Evolutionary conservation across 2,113 vertebrate species (phyloP).

Genomic region (Sander lucioperca): DNA sequence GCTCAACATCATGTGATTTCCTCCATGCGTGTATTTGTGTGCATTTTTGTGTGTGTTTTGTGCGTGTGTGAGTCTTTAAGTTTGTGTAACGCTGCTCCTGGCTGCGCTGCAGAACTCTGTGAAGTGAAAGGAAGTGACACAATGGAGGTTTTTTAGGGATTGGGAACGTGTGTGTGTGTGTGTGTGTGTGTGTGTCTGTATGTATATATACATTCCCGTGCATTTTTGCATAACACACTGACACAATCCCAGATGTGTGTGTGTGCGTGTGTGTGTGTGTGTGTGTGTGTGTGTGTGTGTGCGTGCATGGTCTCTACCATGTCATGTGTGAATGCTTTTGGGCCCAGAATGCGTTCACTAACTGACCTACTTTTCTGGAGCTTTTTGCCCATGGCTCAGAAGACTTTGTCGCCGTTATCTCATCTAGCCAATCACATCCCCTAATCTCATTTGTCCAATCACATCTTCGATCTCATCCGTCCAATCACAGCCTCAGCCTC

Average conservation of each 20-base stretch:
- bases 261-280: constrained; percentile 30
- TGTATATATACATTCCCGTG: background rate
- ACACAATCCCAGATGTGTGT: constrained; percentile 42
- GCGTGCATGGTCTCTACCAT: constrained; percentile 30
- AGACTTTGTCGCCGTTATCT: constrained; percentile 65
- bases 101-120: constrained; percentile 39
- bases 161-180: constrained; percentile 18
- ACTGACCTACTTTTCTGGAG: constrained; percentile 70
- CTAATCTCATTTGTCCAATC: constrained; percentile 54
- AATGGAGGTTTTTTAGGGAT: constrained; percentile 50
- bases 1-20: constrained; percentile 34
- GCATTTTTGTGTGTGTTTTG: background rate
- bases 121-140: constrained; percentile 61
- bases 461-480: constrained; percentile 13
- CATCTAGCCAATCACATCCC: constrained; percentile 65
- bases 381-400: constrained; percentile 60
- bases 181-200: constrained; percentile 8
- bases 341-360: constrained; percentile 43
- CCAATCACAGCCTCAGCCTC: constrained; percentile 23
- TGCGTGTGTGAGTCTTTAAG: background rate
- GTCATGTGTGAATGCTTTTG: constrained; percentile 67
- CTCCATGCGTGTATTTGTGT: constrained; percentile 2
- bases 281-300: constrained; percentile 27
- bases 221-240: constrained; percentile 39
- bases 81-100: constrained; percentile 40